Evolutionary conservation across 2,888 invertebrate species (phyloP).

Genomic region (Syritta pipiens): DNA sequence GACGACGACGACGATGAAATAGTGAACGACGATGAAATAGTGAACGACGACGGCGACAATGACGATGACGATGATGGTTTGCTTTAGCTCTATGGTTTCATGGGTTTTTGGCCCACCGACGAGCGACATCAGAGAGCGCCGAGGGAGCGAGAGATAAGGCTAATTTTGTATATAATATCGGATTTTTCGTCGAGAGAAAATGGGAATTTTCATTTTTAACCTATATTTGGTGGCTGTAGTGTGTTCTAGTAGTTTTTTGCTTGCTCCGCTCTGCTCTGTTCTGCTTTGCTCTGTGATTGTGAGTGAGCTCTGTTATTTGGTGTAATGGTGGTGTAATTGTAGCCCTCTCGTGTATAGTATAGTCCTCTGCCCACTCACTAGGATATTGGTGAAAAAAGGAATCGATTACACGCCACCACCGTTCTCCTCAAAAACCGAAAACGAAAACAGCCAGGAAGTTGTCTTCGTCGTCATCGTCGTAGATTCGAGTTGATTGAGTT

Average conservation of each 20-base stretch:
- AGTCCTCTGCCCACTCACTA: conserved; percentile 58
- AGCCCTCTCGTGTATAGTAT: conserved; percentile 54
- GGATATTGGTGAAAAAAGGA: conserved; percentile 55
- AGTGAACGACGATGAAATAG: background rate
- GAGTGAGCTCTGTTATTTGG: conserved; percentile 39
- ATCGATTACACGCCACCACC: conserved; percentile 57
- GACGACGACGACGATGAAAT: no score
- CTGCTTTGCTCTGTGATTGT: conserved; percentile 34
- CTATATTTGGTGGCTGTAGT: conserved; percentile 61
- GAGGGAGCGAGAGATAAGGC: conserved; percentile 66
- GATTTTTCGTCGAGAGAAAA: conserved; percentile 63
- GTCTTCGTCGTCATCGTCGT: no score
- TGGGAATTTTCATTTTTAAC: conserved; percentile 69
- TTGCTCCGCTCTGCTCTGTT: conserved; percentile 28
- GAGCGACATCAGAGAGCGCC: conserved; percentile 7
- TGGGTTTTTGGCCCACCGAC: conserved; percentile 55
- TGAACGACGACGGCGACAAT: background rate
- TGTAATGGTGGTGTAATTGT: conserved; percentile 57
- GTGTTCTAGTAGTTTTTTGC: conserved; percentile 55
- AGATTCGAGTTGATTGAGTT: background rate
- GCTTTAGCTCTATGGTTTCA: conserved; percentile 45
- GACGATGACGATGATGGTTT: conserved; percentile 31
- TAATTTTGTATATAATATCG: conserved; percentile 65
- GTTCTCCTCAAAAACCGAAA: background rate
- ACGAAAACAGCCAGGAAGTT: conserved; percentile 9